Evolutionary conservation across 2,888 invertebrate genomes (phyloP), one percentile per base, ranked within the genome.

Genomic region (Junonia oenone): DNA sequence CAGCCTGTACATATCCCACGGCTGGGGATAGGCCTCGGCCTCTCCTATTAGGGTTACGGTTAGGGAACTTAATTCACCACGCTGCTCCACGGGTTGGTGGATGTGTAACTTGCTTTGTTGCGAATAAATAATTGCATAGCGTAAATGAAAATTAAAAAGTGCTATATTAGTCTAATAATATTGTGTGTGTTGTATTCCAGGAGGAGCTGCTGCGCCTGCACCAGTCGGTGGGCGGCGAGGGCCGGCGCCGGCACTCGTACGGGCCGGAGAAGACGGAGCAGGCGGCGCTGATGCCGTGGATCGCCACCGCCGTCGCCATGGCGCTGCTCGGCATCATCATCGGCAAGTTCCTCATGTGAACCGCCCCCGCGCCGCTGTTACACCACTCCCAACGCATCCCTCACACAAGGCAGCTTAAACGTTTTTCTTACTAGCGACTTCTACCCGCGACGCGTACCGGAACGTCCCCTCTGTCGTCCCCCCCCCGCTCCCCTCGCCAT

Each of bases 311-410:
- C 64, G 78, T 95, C 70, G 91, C 92, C 71, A 92, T 94, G 87
- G 93, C 93, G 67, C 78, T 96, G 65, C 80, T 95, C 76, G 95
- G 95, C 78, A 91, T 95, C 76, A 90, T 95, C 81, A 90, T 95
- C 81, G 96, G 95, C 81, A 96, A 95, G 90, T 95, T 94, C 90
- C 87, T 95, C 86, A 94, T 95, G 91, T 96, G 94, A 95, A 93
- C 91, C 77, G 65, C 58, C 67, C 47, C 58, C 56, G 71, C 68
- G 74, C 77, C 77, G 79, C 83, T 75, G 73, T 74, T 71, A 70
- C 74, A 74, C 72, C 75, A 78, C 79, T 76, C 80, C 81, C 79
- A 64, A 76, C 65, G 71, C 76, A 69, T 69, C 75, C 69, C 71
- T 65, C 71, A 69, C 76, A 71, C 72, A 71, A 72, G 73, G 72